A percentile compares a stretch with the other conserved stretches of the same genome.
These are phyloP conservation scores for Momotus momota DNA, from an alignment of 2,797 vertebrate genomes.

Conservation along the genomic window DNA sequence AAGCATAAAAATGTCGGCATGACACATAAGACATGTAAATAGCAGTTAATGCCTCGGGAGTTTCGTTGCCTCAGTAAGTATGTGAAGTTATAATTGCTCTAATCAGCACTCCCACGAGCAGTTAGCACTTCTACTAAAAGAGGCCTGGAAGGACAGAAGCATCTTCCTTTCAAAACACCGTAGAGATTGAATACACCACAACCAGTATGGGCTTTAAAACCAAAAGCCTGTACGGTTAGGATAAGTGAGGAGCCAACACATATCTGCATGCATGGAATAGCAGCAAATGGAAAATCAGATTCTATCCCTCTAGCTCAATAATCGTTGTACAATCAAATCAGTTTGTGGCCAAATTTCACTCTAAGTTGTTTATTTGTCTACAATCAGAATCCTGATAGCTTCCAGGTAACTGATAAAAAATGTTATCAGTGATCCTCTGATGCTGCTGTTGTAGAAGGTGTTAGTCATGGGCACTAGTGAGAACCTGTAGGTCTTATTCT, in stretches of 20 bases:
- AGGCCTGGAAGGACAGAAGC: not conserved
- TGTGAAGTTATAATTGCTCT: slow-evolving; percentile 46
- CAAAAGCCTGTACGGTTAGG: not conserved
- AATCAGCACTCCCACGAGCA: slow-evolving; percentile 23
- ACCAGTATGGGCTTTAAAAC: not conserved
- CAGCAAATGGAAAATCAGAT: not conserved
- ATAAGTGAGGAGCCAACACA: not conserved
- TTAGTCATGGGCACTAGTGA: not conserved
- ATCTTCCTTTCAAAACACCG: not conserved
- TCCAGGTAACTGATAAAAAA: not conserved
- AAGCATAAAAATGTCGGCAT: not conserved
- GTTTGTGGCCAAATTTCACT: not conserved
- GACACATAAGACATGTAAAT: slow-evolving; percentile 43
- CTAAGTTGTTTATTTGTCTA: not conserved
- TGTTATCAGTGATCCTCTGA: not conserved
- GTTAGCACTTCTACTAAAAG: not conserved
- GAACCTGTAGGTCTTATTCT: not conserved
- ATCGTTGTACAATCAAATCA: not conserved
- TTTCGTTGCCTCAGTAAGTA: slow-evolving; percentile 20
- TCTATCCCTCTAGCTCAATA: not conserved
- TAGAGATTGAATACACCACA: not conserved
- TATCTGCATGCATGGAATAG: not conserved
- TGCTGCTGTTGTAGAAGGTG: not conserved
- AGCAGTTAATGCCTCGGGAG: not conserved
- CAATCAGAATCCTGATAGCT: not conserved